Evolutionary conservation across 2,797 vertebrate genomes (phyloP).

Genomic region (Crypturellus tataupa): DNA sequence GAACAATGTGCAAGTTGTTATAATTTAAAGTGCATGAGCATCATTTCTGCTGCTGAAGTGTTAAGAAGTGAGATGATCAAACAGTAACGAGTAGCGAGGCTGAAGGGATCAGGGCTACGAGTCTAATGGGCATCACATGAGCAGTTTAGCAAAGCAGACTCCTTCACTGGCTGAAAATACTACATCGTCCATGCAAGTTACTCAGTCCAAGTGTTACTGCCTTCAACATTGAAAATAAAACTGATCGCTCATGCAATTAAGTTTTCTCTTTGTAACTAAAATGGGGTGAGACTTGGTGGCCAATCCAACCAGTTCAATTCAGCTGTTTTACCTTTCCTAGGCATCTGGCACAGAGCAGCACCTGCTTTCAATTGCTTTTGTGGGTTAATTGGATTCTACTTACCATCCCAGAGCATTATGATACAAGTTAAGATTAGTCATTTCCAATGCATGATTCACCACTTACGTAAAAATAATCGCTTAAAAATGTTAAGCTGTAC

Average conservation of each 20-base stretch:
- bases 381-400: not conserved
- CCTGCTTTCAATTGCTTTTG: accelerated
- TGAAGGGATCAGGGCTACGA: too few species aligned
- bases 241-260: not conserved
- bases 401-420: not conserved
- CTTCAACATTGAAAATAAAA: not conserved
- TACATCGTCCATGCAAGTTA: not conserved
- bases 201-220: not conserved
- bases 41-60: not conserved
- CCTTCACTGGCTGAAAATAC: too few species aligned
- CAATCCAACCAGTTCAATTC: not conserved
- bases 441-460: not conserved
- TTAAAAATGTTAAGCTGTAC: not conserved
- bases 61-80: too few species aligned
- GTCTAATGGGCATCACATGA: too few species aligned
- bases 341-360: accelerated
- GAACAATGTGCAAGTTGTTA: not conserved
- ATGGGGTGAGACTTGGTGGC: not conserved
- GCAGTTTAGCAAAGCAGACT: too few species aligned
- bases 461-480: not conserved
- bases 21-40: not conserved
- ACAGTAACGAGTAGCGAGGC: too few species aligned
- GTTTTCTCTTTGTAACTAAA: not conserved
- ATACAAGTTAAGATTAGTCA: not conserved
- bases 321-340: not conserved